Conservation (phyloP, 2,888 invertebrate genomes). For the Drosophila dives region DNA sequence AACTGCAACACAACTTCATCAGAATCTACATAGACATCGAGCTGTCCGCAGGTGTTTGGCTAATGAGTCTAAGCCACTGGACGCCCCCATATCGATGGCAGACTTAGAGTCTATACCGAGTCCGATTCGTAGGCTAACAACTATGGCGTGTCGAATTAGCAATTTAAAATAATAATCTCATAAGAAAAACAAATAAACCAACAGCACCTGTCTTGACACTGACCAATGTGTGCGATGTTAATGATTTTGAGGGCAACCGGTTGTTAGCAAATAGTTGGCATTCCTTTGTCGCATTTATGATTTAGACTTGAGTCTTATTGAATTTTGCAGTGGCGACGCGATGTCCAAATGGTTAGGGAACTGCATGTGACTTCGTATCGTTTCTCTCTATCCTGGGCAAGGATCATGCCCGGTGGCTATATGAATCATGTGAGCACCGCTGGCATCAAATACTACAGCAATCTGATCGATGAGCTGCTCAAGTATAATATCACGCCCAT, state of each 20-base stretch:
- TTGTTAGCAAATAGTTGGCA: constrained; percentile 50
- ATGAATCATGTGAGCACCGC: constrained; percentile 88
- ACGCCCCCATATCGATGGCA: constrained; percentile 45
- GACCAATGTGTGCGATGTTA: constrained; percentile 34
- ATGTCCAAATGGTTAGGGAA: constrained; percentile 88
- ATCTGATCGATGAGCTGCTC: constrained; percentile 89
- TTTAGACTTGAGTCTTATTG: not conserved
- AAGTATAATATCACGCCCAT: constrained; percentile 89
- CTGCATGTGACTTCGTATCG: constrained; percentile 89
- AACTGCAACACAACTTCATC: constrained; percentile 6
- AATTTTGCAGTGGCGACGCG: constrained; percentile 85
- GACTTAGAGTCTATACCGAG: constrained; percentile 1
- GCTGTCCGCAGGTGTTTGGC: constrained; percentile 38
- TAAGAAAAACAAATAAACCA: not conserved
- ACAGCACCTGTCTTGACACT: constrained; percentile 30
- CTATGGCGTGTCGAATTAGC: constrained; percentile 52
- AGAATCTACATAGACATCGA: not conserved
- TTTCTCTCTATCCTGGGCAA: constrained; percentile 91
- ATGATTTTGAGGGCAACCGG: constrained; percentile 44
- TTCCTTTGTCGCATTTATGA: constrained; percentile 23
- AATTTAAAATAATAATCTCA: constrained; percentile 6
- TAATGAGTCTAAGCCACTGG: constrained; percentile 27
- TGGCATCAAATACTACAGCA: constrained; percentile 91
- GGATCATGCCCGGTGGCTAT: constrained; percentile 90
- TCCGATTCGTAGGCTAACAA: constrained; percentile 36